Conservation (phyloP, 2,797 vertebrate species). For the Periparus ater region DNA sequence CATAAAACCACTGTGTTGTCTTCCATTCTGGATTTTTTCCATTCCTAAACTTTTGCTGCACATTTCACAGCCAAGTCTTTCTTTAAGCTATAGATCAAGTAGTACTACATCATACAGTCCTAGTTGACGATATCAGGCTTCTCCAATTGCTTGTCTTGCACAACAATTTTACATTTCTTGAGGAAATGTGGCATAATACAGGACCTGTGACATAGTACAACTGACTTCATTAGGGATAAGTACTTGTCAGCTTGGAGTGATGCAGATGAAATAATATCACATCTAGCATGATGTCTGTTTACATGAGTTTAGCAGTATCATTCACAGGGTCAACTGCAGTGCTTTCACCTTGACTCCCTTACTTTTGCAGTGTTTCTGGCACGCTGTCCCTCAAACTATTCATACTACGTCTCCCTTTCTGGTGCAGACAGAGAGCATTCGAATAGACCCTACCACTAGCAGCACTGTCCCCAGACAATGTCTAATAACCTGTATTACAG, state of each 20-base stretch:
- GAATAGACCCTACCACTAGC: background rate
- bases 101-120: background rate
- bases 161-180: background rate
- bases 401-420: background rate
- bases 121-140: background rate
- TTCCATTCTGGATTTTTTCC: background rate
- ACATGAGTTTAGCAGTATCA: background rate
- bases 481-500: background rate
- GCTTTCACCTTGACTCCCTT: background rate
- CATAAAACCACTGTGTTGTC: fast-evolving
- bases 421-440: background rate
- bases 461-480: background rate
- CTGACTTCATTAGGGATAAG: background rate
- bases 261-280: background rate
- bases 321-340: background rate
- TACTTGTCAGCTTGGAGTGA: background rate
- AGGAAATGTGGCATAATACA: background rate
- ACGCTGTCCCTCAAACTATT: fast-evolving
- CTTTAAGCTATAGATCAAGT: background rate
- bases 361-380: background rate
- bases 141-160: background rate
- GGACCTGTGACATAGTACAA: background rate
- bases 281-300: background rate
- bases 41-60: background rate
- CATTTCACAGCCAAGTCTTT: background rate